These are phyloP conservation scores for Drosophila sechellia DNA, from an alignment of 1,140 invertebrate genomes.

Conservation along the genomic window DNA sequence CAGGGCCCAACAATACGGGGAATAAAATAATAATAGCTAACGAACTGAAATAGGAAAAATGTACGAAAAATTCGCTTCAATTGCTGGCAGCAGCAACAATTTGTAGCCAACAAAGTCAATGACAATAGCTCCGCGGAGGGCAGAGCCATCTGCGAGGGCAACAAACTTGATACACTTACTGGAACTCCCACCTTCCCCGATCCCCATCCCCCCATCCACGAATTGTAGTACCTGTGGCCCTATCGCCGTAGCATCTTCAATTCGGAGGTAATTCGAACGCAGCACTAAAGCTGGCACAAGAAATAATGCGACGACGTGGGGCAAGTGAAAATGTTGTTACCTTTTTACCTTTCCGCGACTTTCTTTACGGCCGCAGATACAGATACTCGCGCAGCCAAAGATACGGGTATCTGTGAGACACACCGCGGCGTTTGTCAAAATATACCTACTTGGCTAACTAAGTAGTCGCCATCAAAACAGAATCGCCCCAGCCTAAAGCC, in stretches of 20 bases:
- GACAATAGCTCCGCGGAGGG: conserved; percentile 64
- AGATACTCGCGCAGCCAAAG: neutral
- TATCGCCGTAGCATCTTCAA: conserved; percentile 68
- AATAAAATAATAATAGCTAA: conserved; percentile 74
- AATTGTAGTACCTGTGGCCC: conserved; percentile 27
- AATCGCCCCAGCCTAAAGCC: conserved; percentile 22
- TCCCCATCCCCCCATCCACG: too few relatives aligned
- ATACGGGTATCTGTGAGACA: conserved; percentile 70
- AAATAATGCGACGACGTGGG: conserved; percentile 59
- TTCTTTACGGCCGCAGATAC: conserved; percentile 51
- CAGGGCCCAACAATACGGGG: conserved; percentile 60
- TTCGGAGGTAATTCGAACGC: conserved; percentile 55
- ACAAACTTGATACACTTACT: conserved; percentile 51
- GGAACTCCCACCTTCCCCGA: neutral
- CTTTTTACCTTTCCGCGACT: conserved; percentile 64
- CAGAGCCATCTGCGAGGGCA: conserved; percentile 44
- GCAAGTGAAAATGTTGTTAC: conserved; percentile 78
- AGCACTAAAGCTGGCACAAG: conserved; percentile 55
- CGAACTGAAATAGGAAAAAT: conserved; percentile 76
- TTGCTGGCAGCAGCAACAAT: conserved; percentile 55
- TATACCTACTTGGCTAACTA: conserved; percentile 23
- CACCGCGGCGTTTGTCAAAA: conserved; percentile 67
- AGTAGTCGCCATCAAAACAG: conserved; percentile 28
- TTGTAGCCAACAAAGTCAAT: conserved; percentile 70
- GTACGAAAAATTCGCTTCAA: conserved; percentile 63